Percentiles rank a stretch among this genome's conserved stretches.
Conservation (phyloP, 2,113 vertebrate species). For the Thomomys bottae region DNA sequence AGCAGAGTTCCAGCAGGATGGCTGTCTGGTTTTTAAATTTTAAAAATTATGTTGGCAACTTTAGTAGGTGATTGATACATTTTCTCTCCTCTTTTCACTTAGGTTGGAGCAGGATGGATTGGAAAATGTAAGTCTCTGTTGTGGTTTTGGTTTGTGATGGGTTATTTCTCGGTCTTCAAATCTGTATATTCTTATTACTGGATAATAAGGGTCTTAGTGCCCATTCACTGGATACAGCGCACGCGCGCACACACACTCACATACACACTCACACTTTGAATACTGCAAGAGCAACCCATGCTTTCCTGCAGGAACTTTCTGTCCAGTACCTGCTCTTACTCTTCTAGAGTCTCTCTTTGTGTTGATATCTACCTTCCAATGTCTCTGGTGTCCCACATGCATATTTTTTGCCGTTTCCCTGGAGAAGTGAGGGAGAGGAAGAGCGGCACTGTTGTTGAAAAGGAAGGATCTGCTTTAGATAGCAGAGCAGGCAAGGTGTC, state of each 20-base stretch:
- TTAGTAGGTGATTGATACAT: conserved; percentile 10
- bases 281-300: not conserved
- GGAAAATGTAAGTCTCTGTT: conserved; percentile 93
- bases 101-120: conserved; percentile 98
- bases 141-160: conserved; percentile 14
- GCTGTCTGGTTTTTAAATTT: not conserved
- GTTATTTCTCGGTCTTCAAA: conserved; percentile 45
- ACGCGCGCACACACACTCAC: not conserved
- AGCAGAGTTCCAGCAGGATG: not conserved
- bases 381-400: not conserved
- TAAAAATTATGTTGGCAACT: not conserved
- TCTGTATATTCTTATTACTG: not conserved
- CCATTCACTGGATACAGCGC: not conserved
- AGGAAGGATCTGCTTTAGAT: not conserved
- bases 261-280: not conserved
- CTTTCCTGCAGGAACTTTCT: too few species aligned
- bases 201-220: not conserved
- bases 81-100: conserved; percentile 61
- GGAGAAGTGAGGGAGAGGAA: conserved; percentile 5
- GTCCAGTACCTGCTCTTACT: too few species aligned
- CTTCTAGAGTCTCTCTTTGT: not conserved
- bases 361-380: not conserved
- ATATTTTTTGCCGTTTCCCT: not conserved
- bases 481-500: not conserved
- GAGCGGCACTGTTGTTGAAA: not conserved